Percentiles rank a stretch among this genome's conserved stretches.
Conservation (phyloP, 2,888 invertebrate species). For the Tolmerus cingulatus region DNA sequence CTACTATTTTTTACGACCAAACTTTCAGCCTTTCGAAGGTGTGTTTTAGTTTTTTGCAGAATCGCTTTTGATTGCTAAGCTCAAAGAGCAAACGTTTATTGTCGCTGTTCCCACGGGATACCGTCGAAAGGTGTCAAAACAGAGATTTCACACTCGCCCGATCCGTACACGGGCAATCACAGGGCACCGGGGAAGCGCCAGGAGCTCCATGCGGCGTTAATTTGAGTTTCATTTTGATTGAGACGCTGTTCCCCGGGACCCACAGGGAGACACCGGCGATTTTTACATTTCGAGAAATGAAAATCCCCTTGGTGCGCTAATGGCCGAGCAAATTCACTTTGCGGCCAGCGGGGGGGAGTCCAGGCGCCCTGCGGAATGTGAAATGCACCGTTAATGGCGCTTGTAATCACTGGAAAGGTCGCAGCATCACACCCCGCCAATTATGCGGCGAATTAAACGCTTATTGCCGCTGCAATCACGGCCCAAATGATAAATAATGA, state of each 20-base stretch:
- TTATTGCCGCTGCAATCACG: neutral
- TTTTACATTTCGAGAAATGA: neutral
- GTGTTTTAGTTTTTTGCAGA: neutral
- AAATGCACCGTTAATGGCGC: neutral
- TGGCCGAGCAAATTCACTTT: slow-evolving; percentile 13
- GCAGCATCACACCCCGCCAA: neutral
- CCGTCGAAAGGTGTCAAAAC: slow-evolving; percentile 2
- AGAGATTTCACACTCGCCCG: neutral
- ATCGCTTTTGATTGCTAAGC: neutral
- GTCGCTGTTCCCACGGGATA: neutral
- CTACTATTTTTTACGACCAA: neutral
- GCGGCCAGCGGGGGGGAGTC: neutral
- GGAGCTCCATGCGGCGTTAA: slow-evolving; percentile 12
- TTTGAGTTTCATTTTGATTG: slow-evolving; percentile 9
- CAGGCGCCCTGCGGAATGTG: neutral
- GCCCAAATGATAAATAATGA: neutral
- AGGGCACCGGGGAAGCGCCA: neutral
- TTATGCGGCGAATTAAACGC: neutral
- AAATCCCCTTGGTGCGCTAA: slow-evolving; percentile 1
- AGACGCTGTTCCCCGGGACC: neutral
- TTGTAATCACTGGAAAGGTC: neutral
- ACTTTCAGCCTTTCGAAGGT: neutral
- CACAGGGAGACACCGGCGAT: neutral
- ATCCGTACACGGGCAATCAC: neutral
- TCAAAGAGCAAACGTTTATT: neutral